phyloP scores from a whole-genome alignment of 1,140 invertebrate species.

The Drosophila sucinea region DNA sequence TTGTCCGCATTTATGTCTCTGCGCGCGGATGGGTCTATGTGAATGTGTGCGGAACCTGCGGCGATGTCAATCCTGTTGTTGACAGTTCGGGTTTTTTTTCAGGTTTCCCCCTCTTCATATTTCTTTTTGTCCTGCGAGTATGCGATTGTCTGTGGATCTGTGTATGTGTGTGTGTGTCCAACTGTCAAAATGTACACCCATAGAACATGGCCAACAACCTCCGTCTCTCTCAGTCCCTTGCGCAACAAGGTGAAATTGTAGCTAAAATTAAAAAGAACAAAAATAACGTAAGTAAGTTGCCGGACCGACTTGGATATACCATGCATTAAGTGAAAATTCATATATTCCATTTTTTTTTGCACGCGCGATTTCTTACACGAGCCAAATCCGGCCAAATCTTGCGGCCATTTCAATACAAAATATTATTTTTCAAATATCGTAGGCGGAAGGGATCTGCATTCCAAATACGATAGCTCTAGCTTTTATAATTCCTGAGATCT shows the following conservation, averaged over 20 bases:
- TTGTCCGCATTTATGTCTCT: constrained; percentile 19
- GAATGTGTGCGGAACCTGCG: constrained; percentile 27
- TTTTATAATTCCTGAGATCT: too few relatives aligned
- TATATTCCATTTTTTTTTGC: too few relatives aligned
- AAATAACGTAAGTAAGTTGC: background rate
- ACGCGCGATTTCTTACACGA: too few relatives aligned
- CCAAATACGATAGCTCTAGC: too few relatives aligned
- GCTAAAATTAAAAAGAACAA: constrained; percentile 53
- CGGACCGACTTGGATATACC: too few relatives aligned
- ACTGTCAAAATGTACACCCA: constrained; percentile 51
- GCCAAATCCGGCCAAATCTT: too few relatives aligned
- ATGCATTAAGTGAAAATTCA: too few relatives aligned
- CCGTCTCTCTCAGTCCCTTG: background rate
- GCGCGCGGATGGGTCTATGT: constrained; percentile 2
- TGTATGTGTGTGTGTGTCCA: constrained; percentile 23
- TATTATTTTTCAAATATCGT: too few relatives aligned
- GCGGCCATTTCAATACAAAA: too few relatives aligned
- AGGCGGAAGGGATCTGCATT: too few relatives aligned
- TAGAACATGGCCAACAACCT: constrained; percentile 12
- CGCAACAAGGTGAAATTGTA: constrained; percentile 43
- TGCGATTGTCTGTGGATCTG: constrained; percentile 12
- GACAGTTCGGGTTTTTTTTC: constrained; percentile 50
- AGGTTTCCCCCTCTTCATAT: constrained; percentile 41
- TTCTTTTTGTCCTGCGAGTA: constrained; percentile 10
- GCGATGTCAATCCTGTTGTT: constrained; percentile 48